These are phyloP conservation scores for Phoeniculus purpureus DNA, from an alignment of 2,797 vertebrate genomes.

Conservation along the genomic window DNA sequence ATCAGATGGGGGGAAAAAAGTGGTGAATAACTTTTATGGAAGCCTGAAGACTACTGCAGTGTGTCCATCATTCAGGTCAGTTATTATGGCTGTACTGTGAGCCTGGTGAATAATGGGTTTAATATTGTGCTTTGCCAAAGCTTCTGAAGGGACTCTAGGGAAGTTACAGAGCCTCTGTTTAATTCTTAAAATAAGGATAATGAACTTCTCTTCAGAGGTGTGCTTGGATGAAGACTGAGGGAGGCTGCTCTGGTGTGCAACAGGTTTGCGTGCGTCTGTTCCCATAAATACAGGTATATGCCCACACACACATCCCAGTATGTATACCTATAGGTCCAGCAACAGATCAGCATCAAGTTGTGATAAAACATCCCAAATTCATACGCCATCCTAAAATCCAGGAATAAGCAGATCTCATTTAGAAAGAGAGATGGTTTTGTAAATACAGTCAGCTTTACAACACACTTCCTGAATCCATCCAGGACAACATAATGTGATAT, in stretches of 20 bases:
- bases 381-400: background rate
- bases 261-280: background rate
- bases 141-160: background rate
- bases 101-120: slow-evolving; percentile 34
- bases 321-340: background rate
- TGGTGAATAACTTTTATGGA: background rate
- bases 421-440: background rate
- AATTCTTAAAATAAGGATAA: slow-evolving; percentile 6
- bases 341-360: background rate
- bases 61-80: slow-evolving; percentile 30
- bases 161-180: background rate
- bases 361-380: background rate
- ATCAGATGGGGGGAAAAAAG: background rate
- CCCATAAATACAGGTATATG: background rate
- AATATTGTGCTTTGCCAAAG: slow-evolving; percentile 32
- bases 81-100: background rate
- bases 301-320: background rate
- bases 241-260: background rate
- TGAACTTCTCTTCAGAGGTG: background rate
- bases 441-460: background rate
- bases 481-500: background rate
- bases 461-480: background rate
- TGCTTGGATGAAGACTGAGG: background rate
- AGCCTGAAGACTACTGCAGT: background rate
- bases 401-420: background rate